These are phyloP conservation scores for Nipponacmea schrenckii DNA, from an alignment of 2,888 invertebrate genomes.

Conservation along the genomic window DNA sequence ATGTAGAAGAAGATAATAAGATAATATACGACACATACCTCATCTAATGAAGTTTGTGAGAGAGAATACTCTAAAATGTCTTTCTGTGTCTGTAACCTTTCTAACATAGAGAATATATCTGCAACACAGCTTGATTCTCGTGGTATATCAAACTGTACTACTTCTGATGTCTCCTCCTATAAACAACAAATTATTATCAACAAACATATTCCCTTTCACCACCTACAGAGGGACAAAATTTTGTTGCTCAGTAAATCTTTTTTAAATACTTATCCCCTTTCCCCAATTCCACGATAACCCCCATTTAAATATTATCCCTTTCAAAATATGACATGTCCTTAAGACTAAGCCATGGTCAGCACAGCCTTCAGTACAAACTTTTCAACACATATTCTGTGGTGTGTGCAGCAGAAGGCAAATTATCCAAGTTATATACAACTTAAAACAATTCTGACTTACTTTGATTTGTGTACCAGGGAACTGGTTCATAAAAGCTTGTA, in stretches of 20 bases:
- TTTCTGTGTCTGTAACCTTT: conserved; percentile 42
- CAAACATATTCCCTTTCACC: neutral
- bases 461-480: conserved; percentile 55
- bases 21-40: conserved; percentile 41
- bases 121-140: conserved; percentile 40
- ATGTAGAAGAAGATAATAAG: too few relatives aligned
- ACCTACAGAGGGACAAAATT: too few relatives aligned
- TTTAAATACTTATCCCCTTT: too few relatives aligned
- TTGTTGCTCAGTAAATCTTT: too few relatives aligned
- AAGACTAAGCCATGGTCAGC: too few relatives aligned
- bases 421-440: too few relatives aligned
- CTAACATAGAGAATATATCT: conserved; percentile 50
- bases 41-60: conserved; percentile 61
- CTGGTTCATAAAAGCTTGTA: conserved; percentile 37
- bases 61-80: conserved; percentile 59
- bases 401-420: too few relatives aligned
- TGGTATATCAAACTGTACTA: conserved; percentile 57
- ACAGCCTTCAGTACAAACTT: too few relatives aligned
- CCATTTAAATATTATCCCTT: too few relatives aligned
- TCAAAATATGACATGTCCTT: too few relatives aligned
- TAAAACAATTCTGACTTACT: conserved; percentile 34
- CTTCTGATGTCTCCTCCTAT: conserved; percentile 55
- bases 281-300: too few relatives aligned
- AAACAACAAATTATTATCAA: conserved; percentile 14
- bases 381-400: too few relatives aligned